Evolutionary conservation across 2,113 vertebrate species (phyloP), one percentile per base, ranked within the genome.

Genomic region (Bubo blakistoni): DNA sequence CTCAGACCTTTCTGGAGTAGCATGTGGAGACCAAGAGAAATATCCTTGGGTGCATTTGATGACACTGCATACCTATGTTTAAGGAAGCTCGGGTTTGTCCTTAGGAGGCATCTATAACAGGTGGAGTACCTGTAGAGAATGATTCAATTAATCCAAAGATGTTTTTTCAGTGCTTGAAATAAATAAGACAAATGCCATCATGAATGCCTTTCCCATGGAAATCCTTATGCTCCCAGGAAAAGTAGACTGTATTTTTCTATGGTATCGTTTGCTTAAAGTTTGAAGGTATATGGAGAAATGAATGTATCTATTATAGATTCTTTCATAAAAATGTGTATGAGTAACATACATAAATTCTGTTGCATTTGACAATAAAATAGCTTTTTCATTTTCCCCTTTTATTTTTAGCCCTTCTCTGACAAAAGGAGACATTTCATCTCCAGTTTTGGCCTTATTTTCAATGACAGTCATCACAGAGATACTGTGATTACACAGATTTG

Each of bases 361-460:
- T 7, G 2, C 1, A 1, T n/a, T 17, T 5, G 3, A 18, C 3
- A 6, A 55, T 72, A 57, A 14, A 46, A 4, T 40, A 42, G 32
- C 4, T n/a, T 14, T 81, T 81, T 67, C 0, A 32, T 42, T 57
- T 72, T 21, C 9, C 26, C 3, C 59, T 52, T 74, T 46, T 38
- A 38, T 38, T 16, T 79, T 89, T 38, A 74, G 16, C 9, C 5
- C 1, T 72, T 88, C 10, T 81, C 65, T 85, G n/a, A 38, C 8
- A 65, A n/a, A 29, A 55, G 4, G 32, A 71, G 27, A 36, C 8
- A 32, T 57, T 89, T 44, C 0, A 11, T 38, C 42, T 91, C 17
- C 27, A 25, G 4, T 67, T 89, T 81, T 89, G 32, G 7, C 15
- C 9, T 61, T 71, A 5, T 66, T 86, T 92, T 61, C 20, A 61